phyloP scores from a whole-genome alignment of 35 echinoderm and acorn worm species.

The Chiridota heheva region DNA sequence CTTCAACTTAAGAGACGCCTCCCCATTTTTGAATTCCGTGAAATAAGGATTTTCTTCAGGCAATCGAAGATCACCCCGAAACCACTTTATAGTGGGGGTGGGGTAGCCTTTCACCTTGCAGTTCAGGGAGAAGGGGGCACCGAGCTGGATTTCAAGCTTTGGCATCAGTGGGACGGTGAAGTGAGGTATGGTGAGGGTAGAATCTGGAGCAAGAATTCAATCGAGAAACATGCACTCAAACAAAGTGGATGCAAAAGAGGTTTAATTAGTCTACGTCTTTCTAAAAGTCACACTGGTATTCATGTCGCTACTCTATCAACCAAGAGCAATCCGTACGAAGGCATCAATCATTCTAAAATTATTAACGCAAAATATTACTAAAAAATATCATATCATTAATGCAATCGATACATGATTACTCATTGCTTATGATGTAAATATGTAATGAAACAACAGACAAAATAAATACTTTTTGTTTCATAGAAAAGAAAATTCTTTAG shows the following conservation, averaged over 20 bases:
- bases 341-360: no score
- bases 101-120: constrained; percentile 36
- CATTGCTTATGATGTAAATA: no score
- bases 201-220: constrained; percentile 33
- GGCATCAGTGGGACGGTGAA: constrained; percentile 25
- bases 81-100: constrained; percentile 46
- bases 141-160: constrained; percentile 28
- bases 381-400: no score
- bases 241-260: background rate
- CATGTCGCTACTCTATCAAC: no score
- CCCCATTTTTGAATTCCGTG: constrained; percentile 45
- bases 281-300: no score
- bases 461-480: no score
- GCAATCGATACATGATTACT: no score
- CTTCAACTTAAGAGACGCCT: constrained; percentile 59
- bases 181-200: constrained; percentile 31
- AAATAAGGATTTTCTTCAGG: constrained; percentile 32
- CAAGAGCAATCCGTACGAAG: no score
- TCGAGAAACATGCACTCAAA: background rate
- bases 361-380: no score
- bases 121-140: constrained; percentile 2
- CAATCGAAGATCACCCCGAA: constrained; percentile 28
- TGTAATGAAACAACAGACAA: no score
- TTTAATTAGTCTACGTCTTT: no score
- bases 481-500: no score